Evolutionary conservation across 2,797 vertebrate species (phyloP).

Genomic region (Erethizon dorsatum): DNA sequence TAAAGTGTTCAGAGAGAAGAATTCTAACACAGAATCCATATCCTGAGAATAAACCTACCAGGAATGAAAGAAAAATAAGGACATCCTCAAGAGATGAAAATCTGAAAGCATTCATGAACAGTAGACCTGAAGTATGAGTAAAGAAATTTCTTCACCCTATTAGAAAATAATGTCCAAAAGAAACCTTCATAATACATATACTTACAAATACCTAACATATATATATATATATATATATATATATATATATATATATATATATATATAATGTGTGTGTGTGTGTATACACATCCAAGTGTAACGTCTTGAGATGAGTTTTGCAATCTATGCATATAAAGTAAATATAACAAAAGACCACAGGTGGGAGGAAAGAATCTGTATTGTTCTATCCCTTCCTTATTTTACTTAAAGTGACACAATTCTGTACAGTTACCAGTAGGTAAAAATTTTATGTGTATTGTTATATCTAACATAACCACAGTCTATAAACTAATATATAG

Average conservation of each 20-base stretch:
- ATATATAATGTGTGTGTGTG: no score
- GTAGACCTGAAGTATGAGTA: background rate
- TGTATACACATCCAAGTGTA: background rate
- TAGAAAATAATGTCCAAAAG: background rate
- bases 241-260: no score
- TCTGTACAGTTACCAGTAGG: background rate
- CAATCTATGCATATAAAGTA: background rate
- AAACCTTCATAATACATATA: background rate
- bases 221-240: background rate
- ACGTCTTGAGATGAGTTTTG: background rate
- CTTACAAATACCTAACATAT: no score
- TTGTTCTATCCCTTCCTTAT: background rate
- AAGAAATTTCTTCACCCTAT: background rate
- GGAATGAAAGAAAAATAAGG: background rate
- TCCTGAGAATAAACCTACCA: background rate
- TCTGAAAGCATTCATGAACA: background rate
- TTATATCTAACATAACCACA: background rate
- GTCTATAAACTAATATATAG: background rate
- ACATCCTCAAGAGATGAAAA: background rate
- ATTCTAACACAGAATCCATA: background rate
- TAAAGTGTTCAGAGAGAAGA: background rate
- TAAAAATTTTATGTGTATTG: background rate
- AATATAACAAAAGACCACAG: background rate
- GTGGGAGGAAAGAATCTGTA: background rate
- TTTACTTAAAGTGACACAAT: conserved; percentile 1